Evolutionary conservation across 2,113 vertebrate genomes (phyloP).

Genomic region (Leucoraja erinaceus): DNA sequence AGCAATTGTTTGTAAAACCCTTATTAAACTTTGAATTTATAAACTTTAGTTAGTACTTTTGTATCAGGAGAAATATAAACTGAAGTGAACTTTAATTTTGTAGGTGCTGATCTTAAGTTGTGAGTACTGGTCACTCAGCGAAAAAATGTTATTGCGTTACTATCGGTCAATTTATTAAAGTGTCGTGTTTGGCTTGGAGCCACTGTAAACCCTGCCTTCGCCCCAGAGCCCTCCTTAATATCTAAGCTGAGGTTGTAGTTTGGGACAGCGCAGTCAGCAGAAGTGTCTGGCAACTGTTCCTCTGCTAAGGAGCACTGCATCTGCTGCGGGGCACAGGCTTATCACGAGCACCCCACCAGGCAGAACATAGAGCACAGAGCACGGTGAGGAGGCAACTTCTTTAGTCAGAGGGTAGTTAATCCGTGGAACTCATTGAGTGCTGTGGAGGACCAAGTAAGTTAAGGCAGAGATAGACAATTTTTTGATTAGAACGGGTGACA

Average conservation of each 20-base stretch:
- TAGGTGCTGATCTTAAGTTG: constrained; percentile 2
- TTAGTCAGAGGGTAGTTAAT: too few relatives aligned
- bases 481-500: too few relatives aligned
- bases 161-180: constrained; percentile 3
- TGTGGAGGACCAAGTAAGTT: too few relatives aligned
- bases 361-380: neutral
- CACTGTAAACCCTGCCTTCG: neutral
- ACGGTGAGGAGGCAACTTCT: too few relatives aligned
- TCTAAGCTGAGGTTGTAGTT: neutral
- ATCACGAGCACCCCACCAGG: neutral
- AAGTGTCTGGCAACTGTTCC: neutral
- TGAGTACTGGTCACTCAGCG: constrained; percentile 6
- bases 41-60: neutral
- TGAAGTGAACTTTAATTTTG: neutral
- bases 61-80: neutral
- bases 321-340: neutral
- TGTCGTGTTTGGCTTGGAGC: neutral
- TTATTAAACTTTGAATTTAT: neutral
- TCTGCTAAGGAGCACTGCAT: neutral
- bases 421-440: too few relatives aligned
- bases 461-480: too few relatives aligned
- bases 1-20: neutral
- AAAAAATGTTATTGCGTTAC: neutral
- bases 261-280: neutral
- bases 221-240: neutral